Evolutionary conservation across 2,113 vertebrate species (phyloP), one percentile per base, ranked within the genome.

Genomic region (Engraulis encrasicolus): DNA sequence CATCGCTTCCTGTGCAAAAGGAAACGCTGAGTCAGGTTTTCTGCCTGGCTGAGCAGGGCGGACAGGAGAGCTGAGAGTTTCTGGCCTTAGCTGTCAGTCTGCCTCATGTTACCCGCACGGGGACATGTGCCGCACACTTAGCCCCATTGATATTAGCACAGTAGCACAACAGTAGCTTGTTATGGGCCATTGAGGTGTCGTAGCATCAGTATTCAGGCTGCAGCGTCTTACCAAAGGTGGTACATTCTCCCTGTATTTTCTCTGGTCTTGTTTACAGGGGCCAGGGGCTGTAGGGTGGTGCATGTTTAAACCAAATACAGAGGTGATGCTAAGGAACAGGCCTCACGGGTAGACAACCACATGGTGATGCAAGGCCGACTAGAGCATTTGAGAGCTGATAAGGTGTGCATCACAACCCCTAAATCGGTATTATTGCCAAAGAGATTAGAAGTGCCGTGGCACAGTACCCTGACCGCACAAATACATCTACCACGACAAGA

Each of bases 1-100:
- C 66, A 34, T 74, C 66, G 34, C 66, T 74, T 74, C 66, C 66
- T 74, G 27, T 74, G 66, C 31, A 27, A 34, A 14, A 3, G 27
- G 66, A 74, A 74, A 74, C 34, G 66, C 66, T 74, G 66, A 74
- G 66, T 74, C 66, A 74, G 17, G 31, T 34, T 36, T 36, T 74
- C 27, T 74, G 66, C 66, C 66, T 74, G 31, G 27, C 27, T 15
- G 66, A 74, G 66, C 66, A 74, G 66, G 66, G 31, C 14, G 31
- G 66, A 34, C 66, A 17, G 58, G 11, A 15, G 12, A 6, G 66
- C 66, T 31, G 27, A 36, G 66, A 31, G 66, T 31, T 31, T 74
- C 5, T n/a, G n/a, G n/a, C n/a, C 27, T 74, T 27, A 34, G 66
- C 66, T 74, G 66, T 74, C 66, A 74, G 11, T 74, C 66, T 15